phyloP scores from a whole-genome alignment of 37 sponge, comb jelly and placozoan species.

The Amphimedon queenslandica region DNA sequence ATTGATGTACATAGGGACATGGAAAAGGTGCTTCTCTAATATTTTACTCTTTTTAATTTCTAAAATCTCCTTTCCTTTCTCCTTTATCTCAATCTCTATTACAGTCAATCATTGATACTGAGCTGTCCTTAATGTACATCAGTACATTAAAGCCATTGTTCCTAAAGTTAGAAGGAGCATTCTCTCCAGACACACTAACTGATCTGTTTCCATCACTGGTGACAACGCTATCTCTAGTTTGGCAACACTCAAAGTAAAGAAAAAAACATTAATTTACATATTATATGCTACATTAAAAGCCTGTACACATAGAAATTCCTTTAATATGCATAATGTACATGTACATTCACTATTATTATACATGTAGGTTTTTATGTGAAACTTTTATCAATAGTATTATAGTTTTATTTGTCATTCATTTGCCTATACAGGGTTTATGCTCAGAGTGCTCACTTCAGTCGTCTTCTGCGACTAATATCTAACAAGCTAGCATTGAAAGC shows the following conservation, averaged over 20 bases:
- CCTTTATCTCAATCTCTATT: not conserved
- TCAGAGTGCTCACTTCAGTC: constrained; percentile 40
- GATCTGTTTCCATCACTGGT: constrained; percentile 68
- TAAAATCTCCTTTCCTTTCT: not conserved
- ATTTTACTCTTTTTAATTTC: not conserved
- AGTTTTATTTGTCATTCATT: no score
- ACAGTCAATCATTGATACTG: constrained; percentile 61
- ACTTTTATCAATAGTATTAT: no score
- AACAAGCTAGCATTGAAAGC: constrained; percentile 67
- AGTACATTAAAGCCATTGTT: constrained; percentile 76
- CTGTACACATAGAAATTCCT: no score
- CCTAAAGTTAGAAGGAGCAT: constrained; percentile 26
- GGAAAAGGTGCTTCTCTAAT: constrained; percentile 22
- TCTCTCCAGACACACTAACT: constrained; percentile 17
- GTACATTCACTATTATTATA: no score
- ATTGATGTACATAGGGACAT: constrained; percentile 60
- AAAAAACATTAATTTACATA: no score
- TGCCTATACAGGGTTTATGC: constrained; percentile 29
- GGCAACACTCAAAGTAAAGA: constrained; percentile 72
- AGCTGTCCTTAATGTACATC: constrained; percentile 53
- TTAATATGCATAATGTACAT: no score
- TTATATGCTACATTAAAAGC: no score
- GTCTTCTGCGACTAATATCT: constrained; percentile 62
- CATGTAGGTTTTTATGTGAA: no score
- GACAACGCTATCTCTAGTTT: constrained; percentile 52